Conservation (phyloP, 2,113 vertebrate species). For the Anhinga rufa region DNA sequence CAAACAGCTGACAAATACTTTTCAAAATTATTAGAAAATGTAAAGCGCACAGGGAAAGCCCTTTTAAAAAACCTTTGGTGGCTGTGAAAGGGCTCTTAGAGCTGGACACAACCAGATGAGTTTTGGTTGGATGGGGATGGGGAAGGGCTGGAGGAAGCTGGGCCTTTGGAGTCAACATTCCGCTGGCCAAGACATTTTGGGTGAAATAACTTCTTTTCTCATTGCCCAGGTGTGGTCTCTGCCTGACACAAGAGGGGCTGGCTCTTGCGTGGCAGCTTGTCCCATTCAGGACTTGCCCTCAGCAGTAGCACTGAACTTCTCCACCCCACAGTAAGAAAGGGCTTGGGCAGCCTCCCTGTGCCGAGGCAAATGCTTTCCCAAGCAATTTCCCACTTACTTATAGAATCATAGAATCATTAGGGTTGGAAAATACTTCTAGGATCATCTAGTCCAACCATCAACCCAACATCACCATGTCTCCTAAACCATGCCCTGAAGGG, state of each 20-base stretch:
- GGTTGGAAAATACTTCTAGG: too few species aligned
- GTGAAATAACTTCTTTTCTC: not conserved
- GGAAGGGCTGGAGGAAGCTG: not conserved
- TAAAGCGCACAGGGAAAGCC: not conserved
- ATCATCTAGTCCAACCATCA: too few species aligned
- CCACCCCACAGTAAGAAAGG: not conserved
- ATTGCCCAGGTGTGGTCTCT: not conserved
- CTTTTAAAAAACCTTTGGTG: not conserved
- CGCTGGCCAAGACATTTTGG: not conserved
- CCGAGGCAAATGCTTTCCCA: not conserved
- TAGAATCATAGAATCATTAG: too few species aligned
- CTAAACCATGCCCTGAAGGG: too few species aligned
- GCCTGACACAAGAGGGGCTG: not conserved
- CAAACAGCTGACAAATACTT: not conserved
- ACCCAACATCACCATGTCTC: too few species aligned
- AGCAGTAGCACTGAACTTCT: not conserved
- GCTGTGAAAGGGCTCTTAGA: not conserved
- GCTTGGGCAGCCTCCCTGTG: not conserved
- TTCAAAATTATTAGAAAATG: not conserved
- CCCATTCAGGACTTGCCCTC: not conserved
- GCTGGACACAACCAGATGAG: not conserved
- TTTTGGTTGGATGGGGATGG: not conserved
- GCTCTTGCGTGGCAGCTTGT: not conserved
- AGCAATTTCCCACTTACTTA: not conserved
- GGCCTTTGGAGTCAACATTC: not conserved